Base-by-base conservation (phyloP, 53 echinoderm and acorn worm genomes). In the Apostichopus leukothele region DNA sequence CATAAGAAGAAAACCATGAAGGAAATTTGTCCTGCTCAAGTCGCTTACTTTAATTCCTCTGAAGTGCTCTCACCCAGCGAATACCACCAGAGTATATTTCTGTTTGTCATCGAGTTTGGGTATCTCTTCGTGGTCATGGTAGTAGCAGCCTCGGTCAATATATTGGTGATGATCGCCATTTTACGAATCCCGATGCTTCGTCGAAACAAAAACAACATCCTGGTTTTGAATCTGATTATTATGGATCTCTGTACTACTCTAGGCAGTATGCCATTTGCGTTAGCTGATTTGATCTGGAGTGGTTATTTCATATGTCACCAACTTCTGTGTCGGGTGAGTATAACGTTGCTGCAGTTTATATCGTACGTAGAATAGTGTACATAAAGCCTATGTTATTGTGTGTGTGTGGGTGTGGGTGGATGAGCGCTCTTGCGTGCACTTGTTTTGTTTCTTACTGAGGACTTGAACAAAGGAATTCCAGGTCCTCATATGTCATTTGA, bases 211-310 rank as follows among this genome's bases (percentile, higher is more conserved):
- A 22, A 81, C 25, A 81, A 81, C 18, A 18, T 81, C 20, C 54
- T 81, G 54, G 55, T 81, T 16, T 22, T 81, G 9, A 81, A 81
- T 25, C 23, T 81, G 22, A 54, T 54, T 16, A 9, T 59, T 4
- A 81, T 81, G 81, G 81, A 81, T 20, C 81, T 81, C 20, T 22
- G 81, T 12, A 54, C 81, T 5, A 55, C 81, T 1, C 18, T 81
- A 50, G 81, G 81, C 9, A 81, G 55, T 81, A 81, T 81, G 81
- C 81, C 81, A 10, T 81, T 81, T 54, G 9, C 52, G 9, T 54
- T 81, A 21, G 59, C 59, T 7, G 81, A 81, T 8, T 18, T 81
- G 3, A 55, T 81, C n/a, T 53, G 20, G 9, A n/a, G 14, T 3
- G 81, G 81, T 22, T 81, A 59, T 54, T 59, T 81, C 5, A 20